A percentile compares a stretch with the other conserved stretches of the same genome.
These are phyloP conservation scores for Hyles vespertilio DNA, from an alignment of 1,140 invertebrate species.

Conservation along the genomic window DNA sequence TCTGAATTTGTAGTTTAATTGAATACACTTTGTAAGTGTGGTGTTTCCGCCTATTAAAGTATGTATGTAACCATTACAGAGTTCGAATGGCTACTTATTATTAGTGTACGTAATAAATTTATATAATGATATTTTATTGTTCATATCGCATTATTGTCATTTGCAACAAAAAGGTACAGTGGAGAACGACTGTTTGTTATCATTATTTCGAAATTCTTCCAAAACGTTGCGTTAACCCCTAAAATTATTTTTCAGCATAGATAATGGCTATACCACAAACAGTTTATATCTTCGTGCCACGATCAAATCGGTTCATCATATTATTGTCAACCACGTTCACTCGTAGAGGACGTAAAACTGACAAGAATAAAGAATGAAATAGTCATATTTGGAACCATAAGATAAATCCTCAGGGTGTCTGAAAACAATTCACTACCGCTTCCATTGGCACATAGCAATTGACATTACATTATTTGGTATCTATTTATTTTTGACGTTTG, in stretches of 20 bases:
- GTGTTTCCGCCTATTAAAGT: conserved; percentile 72
- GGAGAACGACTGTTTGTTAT: no score
- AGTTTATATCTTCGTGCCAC: background rate
- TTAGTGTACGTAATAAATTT: conserved; percentile 67
- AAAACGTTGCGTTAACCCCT: no score
- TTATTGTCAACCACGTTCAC: conserved; percentile 11
- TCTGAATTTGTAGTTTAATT: conserved; percentile 72
- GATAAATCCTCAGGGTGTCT: conserved; percentile 42
- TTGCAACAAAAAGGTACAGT: no score
- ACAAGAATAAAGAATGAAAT: conserved; percentile 44
- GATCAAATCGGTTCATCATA: background rate
- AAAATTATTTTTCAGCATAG: no score
- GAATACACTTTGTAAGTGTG: conserved; percentile 70
- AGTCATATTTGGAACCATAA: conserved; percentile 43
- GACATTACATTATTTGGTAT: background rate
- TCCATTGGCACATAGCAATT: background rate
- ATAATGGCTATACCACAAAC: background rate
- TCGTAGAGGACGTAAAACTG: conserved; percentile 60
- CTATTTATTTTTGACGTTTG: conserved; percentile 1
- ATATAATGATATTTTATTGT: conserved; percentile 57
- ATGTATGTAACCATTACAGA: conserved; percentile 68
- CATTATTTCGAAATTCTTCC: no score
- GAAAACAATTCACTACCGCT: conserved; percentile 30
- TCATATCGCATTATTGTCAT: conserved; percentile 33
- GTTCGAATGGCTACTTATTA: conserved; percentile 67